These are phyloP conservation scores for Cartodere bifasciata DNA, from an alignment of 2,888 invertebrate species.

Conservation along the genomic window DNA sequence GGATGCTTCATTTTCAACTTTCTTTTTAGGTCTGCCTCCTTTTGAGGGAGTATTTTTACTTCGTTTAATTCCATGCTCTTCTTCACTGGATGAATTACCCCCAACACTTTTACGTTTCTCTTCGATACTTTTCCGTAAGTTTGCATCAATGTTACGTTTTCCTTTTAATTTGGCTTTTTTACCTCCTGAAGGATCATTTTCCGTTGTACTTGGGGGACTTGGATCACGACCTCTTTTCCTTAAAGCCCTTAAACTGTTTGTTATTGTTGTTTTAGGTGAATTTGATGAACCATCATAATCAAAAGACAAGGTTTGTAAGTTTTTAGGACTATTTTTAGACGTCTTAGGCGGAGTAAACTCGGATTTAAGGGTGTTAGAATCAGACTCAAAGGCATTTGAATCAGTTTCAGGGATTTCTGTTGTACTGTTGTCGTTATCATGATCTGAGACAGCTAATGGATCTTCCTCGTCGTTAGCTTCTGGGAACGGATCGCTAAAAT, in stretches of 20 bases:
- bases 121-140: constrained; percentile 36
- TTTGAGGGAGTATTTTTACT: constrained; percentile 14
- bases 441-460: constrained; percentile 30
- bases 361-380: constrained; percentile 6
- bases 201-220: constrained; percentile 14
- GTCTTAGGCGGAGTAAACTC: background rate
- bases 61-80: constrained; percentile 8
- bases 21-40: constrained; percentile 17
- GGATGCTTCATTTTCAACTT: constrained; percentile 9
- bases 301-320: constrained; percentile 22
- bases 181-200: constrained; percentile 9
- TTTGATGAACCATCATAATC: constrained; percentile 20
- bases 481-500: background rate
- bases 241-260: constrained; percentile 13
- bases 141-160: constrained; percentile 26
- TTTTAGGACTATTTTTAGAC: constrained; percentile 12
- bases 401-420: constrained; percentile 40
- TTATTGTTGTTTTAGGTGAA: constrained; percentile 14
- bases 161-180: constrained; percentile 18
- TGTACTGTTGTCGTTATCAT: constrained; percentile 32
- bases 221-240: constrained; percentile 25
- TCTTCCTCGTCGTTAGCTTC: constrained; percentile 24
- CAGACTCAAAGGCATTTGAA: constrained; percentile 36
- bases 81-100: constrained; percentile 38
- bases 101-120: constrained; percentile 39